phyloP scores from a whole-genome alignment of 1,140 invertebrate genomes.

The Listronotus bonariensis region DNA sequence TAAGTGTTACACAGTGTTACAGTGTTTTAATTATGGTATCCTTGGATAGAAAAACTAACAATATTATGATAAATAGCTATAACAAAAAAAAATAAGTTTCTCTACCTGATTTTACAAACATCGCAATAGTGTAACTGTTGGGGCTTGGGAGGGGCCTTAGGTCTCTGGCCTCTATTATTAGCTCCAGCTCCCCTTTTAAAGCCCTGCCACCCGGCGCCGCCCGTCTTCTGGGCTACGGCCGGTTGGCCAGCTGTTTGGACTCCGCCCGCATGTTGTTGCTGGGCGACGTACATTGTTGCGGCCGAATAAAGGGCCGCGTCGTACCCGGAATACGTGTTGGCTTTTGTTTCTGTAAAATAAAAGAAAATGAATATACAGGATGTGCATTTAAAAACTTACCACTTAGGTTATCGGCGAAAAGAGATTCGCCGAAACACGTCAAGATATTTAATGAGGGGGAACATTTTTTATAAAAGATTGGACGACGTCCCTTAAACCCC shows the following conservation, averaged over 20 bases:
- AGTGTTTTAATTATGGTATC: no score
- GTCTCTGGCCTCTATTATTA: slow-evolving; percentile 67
- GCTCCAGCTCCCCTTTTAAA: slow-evolving; percentile 73
- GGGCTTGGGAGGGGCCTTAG: slow-evolving; percentile 83
- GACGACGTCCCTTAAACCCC: no score
- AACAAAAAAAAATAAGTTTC: not conserved
- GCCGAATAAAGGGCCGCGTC: slow-evolving; percentile 92
- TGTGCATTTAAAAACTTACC: no score
- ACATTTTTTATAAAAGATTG: no score
- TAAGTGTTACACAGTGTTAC: no score
- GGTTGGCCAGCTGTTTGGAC: slow-evolving; percentile 55
- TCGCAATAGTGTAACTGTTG: slow-evolving; percentile 94
- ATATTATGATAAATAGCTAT: no score
- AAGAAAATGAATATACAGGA: no score
- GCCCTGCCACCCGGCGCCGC: slow-evolving; percentile 69
- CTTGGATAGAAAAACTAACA: no score
- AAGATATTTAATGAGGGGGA: no score
- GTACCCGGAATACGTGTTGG: slow-evolving; percentile 78
- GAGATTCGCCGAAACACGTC: no score
- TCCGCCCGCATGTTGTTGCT: slow-evolving; percentile 63
- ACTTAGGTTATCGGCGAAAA: no score
- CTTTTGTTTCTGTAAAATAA: slow-evolving; percentile 57
- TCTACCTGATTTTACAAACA: slow-evolving; percentile 94
- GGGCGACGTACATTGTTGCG: slow-evolving; percentile 89
- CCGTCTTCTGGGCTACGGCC: slow-evolving; percentile 62